Percentiles rank a stretch among this genome's conserved stretches.
Evolutionary conservation across 2,797 vertebrate species (phyloP).

Genomic region (Megalops cyprinoides): DNA sequence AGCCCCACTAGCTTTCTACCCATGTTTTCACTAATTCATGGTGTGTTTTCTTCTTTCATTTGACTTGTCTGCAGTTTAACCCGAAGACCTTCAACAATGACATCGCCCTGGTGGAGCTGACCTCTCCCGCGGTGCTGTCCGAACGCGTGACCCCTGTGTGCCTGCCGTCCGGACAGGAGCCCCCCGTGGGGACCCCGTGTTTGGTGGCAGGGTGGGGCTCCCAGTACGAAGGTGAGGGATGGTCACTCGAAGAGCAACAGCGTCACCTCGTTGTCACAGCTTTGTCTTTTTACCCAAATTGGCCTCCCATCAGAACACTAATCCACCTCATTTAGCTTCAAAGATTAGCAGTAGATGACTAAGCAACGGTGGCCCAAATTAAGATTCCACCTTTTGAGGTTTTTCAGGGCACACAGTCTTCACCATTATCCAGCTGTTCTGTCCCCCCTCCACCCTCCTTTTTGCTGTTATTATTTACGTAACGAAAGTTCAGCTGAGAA

Average conservation of each 20-base stretch:
- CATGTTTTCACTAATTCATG: background rate
- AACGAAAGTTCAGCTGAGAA: constrained; percentile 78
- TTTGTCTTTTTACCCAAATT: too few species aligned
- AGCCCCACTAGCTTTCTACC: background rate
- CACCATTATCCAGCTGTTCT: background rate
- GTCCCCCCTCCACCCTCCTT: background rate
- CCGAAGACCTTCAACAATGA: constrained; percentile 90
- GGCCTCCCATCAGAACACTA: too few species aligned
- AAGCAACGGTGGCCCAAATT: too few species aligned
- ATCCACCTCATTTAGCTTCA: too few species aligned
- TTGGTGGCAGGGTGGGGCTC: constrained; percentile 94
- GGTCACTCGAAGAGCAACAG: background rate
- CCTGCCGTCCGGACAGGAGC: constrained; percentile 81
- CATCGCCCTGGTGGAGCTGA: constrained; percentile 88
- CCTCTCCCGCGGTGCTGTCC: constrained; percentile 70
- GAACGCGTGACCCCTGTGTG: constrained; percentile 81
- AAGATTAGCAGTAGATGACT: too few species aligned
- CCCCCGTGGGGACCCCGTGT: constrained; percentile 80
- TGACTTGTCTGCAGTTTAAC: constrained; percentile 79
- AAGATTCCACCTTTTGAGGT: too few species aligned
- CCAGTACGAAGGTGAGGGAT: constrained; percentile 83
- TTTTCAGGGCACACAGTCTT: too few species aligned
- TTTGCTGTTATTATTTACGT: constrained; percentile 59
- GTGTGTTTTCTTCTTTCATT: background rate
- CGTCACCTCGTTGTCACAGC: too few species aligned